A percentile compares a stretch with the other conserved stretches of the same genome.
Evolutionary conservation across 2,797 vertebrate species (phyloP).

Genomic region (Leptatherina wallacei): DNA sequence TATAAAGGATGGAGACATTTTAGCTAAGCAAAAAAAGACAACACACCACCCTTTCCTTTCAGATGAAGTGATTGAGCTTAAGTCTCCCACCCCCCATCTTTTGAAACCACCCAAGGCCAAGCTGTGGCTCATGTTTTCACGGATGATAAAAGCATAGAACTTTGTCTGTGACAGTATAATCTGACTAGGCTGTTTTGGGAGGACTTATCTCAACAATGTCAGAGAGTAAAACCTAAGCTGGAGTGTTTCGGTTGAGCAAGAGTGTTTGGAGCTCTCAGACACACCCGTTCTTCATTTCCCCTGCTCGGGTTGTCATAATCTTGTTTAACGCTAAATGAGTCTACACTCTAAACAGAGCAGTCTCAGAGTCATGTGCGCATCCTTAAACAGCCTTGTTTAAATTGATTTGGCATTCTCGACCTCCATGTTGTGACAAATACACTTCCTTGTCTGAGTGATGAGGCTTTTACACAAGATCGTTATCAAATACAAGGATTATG

Average conservation of each 20-base stretch:
- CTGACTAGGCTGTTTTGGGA: constrained; percentile 68
- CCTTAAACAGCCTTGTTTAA: constrained; percentile 71
- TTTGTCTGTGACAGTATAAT: constrained; percentile 74
- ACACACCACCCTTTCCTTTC: constrained; percentile 55
- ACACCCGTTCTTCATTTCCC: constrained; percentile 67
- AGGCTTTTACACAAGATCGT: constrained; percentile 72
- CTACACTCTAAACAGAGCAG: constrained; percentile 67
- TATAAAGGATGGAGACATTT: constrained; percentile 46
- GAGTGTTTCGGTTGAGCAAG: constrained; percentile 59
- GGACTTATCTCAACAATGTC: constrained; percentile 67
- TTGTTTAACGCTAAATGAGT: constrained; percentile 75
- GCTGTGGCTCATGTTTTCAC: constrained; percentile 65
- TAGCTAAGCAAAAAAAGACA: constrained; percentile 61
- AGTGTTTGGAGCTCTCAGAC: constrained; percentile 59
- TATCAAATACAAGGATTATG: constrained; percentile 77
- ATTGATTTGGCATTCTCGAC: constrained; percentile 78
- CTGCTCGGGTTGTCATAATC: constrained; percentile 66
- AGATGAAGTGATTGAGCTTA: constrained; percentile 70
- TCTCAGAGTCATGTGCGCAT: constrained; percentile 64
- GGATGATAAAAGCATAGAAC: constrained; percentile 64
- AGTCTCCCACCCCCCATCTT: constrained; percentile 37
- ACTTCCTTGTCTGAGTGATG: constrained; percentile 62
- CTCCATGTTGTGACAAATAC: constrained; percentile 64
- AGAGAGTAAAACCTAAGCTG: constrained; percentile 68
- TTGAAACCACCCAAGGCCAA: constrained; percentile 70